Evolutionary conservation across 1,140 invertebrate species (phyloP).

Genomic region (Holcopasites calliopsidis): DNA sequence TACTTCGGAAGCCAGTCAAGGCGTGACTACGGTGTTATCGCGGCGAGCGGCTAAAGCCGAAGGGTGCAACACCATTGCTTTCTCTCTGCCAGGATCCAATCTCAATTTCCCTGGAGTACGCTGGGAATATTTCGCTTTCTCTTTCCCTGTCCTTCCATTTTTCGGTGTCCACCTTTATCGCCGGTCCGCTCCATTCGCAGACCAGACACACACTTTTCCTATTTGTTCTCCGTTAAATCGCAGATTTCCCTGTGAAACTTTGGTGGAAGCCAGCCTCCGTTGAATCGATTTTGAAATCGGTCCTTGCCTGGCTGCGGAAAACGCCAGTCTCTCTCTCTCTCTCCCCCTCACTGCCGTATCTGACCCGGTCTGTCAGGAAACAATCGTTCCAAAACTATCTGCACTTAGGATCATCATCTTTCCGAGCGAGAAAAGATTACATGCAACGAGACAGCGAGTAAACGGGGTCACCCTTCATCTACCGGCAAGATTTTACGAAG

Average conservation of each 20-base stretch:
- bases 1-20: slow-evolving; percentile 34
- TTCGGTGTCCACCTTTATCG: slow-evolving; percentile 29
- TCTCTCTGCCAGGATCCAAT: slow-evolving; percentile 52
- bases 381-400: not conserved
- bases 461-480: slow-evolving; percentile 38
- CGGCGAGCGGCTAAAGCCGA: slow-evolving; percentile 26
- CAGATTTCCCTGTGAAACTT: too few relatives aligned
- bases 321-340: not conserved
- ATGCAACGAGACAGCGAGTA: not conserved
- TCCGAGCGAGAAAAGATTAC: not conserved
- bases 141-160: slow-evolving; percentile 8
- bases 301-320: not conserved
- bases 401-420: slow-evolving; percentile 8
- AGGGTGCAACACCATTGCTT: slow-evolving; percentile 34
- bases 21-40: not conserved
- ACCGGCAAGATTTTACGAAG: not conserved
- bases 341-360: too few relatives aligned
- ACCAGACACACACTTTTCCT: too few relatives aligned
- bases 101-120: slow-evolving; percentile 65
- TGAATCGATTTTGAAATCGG: slow-evolving; percentile 12
- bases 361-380: too few relatives aligned
- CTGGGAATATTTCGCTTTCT: not conserved
- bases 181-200: slow-evolving; percentile 19
- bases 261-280: not conserved
- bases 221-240: too few relatives aligned